Conservation (phyloP, 2,113 vertebrate genomes). For the Aleadryas rufinucha region DNA sequence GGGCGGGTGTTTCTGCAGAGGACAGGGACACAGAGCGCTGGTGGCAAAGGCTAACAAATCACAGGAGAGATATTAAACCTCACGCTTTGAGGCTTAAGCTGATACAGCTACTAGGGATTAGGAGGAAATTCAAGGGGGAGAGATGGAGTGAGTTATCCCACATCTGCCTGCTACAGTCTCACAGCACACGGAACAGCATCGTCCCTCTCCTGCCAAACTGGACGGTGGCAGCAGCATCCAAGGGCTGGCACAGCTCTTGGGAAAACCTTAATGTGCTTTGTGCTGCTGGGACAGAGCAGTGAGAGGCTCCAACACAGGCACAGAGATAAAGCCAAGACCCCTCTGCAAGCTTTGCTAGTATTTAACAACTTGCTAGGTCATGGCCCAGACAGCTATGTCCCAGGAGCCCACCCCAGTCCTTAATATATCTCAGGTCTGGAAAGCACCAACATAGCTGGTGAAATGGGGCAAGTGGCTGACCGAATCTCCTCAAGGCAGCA, state of each 20-base stretch:
- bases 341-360: background rate
- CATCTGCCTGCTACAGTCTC: background rate
- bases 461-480: background rate
- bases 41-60: constrained; percentile 16
- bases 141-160: background rate
- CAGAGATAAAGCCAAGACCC: background rate
- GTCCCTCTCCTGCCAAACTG: background rate
- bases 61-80: constrained; percentile 30
- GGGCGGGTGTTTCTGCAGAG: background rate
- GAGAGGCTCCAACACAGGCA: background rate
- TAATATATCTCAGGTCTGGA: background rate
- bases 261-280: background rate
- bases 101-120: constrained; percentile 44
- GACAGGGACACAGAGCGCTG: fast-evolving
- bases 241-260: background rate
- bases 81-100: constrained; percentile 2
- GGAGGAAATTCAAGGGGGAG: background rate
- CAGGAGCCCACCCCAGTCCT: background rate
- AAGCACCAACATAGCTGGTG: background rate
- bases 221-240: background rate
- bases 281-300: fast-evolving
- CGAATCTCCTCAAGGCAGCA: fast-evolving
- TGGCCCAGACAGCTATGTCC: background rate
- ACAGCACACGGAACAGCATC: fast-evolving
- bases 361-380: background rate